phyloP scores from a whole-genome alignment of 2,113 vertebrate genomes.

The Elephas maximus region DNA sequence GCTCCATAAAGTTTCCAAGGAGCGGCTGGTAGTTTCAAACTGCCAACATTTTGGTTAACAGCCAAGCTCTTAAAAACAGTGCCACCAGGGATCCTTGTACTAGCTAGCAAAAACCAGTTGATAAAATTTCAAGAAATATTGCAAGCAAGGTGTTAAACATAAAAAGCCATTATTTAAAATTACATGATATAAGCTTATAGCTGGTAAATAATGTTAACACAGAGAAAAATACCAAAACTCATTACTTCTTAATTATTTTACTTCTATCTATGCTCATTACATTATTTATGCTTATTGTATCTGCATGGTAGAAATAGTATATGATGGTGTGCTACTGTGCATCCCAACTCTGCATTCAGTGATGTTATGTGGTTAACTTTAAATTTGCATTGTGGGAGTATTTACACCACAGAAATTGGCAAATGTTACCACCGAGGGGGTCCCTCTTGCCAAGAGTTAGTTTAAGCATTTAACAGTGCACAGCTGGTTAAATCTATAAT shows the following conservation, averaged over 20 bases:
- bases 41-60: too few relatives aligned
- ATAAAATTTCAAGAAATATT: too few relatives aligned
- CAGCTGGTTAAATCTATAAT: not conserved
- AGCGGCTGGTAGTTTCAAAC: too few relatives aligned
- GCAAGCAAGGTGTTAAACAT: not conserved
- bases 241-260: conserved; percentile 38
- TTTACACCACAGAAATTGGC: not conserved
- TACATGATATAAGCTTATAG: conserved; percentile 1
- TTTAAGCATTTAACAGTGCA: not conserved
- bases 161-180: not conserved
- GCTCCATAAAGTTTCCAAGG: too few relatives aligned
- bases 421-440: not conserved
- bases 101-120: too few relatives aligned
- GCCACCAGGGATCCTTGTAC: too few relatives aligned
- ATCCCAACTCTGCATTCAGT: not conserved
- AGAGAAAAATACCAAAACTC: conserved; percentile 25
- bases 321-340: too few relatives aligned
- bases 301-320: too few relatives aligned
- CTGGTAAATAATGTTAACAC: not conserved
- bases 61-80: too few relatives aligned
- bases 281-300: too few relatives aligned
- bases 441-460: not conserved
- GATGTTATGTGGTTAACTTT: not conserved
- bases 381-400: not conserved
- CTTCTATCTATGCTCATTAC: not conserved